These are phyloP conservation scores for Lichenostomus cassidix DNA, from an alignment of 2,113 vertebrate genomes.

Conservation along the genomic window DNA sequence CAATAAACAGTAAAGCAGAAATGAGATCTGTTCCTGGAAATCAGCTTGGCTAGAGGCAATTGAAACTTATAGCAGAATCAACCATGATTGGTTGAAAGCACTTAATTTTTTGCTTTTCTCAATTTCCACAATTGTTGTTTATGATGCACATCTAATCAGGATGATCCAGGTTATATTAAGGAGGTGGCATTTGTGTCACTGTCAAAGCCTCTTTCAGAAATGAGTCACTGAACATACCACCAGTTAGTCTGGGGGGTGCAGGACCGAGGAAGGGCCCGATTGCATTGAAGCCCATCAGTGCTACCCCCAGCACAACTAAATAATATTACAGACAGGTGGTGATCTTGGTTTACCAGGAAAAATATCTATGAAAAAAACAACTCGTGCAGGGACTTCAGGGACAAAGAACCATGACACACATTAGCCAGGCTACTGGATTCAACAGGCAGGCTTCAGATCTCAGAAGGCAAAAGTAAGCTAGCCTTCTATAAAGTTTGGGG, in stretches of 20 bases:
- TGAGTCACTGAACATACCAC: background rate
- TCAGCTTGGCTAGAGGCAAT: conserved; percentile 66
- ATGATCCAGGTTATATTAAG: background rate
- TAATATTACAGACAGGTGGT: background rate
- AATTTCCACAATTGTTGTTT: background rate
- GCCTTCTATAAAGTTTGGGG: background rate
- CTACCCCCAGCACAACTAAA: background rate
- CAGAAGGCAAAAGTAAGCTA: background rate
- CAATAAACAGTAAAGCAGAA: background rate
- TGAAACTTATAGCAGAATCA: conserved; percentile 80
- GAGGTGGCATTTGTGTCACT: background rate
- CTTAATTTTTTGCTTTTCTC: background rate
- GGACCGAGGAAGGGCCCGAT: background rate
- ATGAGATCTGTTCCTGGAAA: conserved; percentile 79
- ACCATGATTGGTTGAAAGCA: conserved; percentile 30
- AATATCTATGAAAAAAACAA: background rate
- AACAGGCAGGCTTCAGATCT: background rate
- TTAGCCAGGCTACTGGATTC: fast-evolving
- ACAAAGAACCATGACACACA: background rate
- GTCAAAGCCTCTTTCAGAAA: background rate
- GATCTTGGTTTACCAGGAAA: background rate
- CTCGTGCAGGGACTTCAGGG: background rate
- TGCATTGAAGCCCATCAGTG: fast-evolving
- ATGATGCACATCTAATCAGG: background rate
- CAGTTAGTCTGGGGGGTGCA: background rate